Base-by-base conservation (phyloP, 2,113 vertebrate genomes). In the Formicarius rufipectus region DNA sequence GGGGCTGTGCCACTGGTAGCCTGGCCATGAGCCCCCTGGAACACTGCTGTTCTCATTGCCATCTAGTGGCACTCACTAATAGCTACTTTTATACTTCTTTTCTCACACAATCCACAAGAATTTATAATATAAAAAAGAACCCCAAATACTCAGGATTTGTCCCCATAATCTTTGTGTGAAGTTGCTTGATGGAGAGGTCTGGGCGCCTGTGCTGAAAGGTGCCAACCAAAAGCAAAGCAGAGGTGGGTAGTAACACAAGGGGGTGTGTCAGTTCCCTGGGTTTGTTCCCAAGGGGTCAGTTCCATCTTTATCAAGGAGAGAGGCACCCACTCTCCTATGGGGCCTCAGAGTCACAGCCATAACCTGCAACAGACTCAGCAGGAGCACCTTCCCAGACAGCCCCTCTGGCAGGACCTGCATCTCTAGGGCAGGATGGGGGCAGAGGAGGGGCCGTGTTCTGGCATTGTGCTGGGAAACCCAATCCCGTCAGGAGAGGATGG, bases 301-400 rank as follows among this genome's bases (percentile, higher is more conserved):
- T 60, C 28, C 15, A 4, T 59, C 53, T 58, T 81, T 2, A 3
- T 33, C 0, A 0, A 35, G 25, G 1, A 4, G 9, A 64, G 19
- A 64, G 21, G 10, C 47, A 30, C 9, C 67, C 27, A 7, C 12
- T 15, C 17, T 20, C 3, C 15, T 3, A 0, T 1, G 35, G 15
- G 7, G 5, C 47, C 79, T 50, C 79, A 22, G 16, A 12, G 28
- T 56, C 1, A 0, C 64, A 72, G 45, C 40, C 3, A 4, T 9
- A 49, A 31, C 40, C 11, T 4, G 55, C 47, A 44, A 42, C 47
- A 56, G 28, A 5, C 30, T 52, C 30, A 1, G 33, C 37, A 31
- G 90, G 19, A 89, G 60, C 47, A 53, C 30, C n/a, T 10, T 35
- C 33, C n/a, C 1, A 4, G 8, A 39, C 14, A 12, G 42, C 27